These are phyloP conservation scores for Drosophila takahashii DNA, from an alignment of 1,140 invertebrate genomes.

Conservation along the genomic window DNA sequence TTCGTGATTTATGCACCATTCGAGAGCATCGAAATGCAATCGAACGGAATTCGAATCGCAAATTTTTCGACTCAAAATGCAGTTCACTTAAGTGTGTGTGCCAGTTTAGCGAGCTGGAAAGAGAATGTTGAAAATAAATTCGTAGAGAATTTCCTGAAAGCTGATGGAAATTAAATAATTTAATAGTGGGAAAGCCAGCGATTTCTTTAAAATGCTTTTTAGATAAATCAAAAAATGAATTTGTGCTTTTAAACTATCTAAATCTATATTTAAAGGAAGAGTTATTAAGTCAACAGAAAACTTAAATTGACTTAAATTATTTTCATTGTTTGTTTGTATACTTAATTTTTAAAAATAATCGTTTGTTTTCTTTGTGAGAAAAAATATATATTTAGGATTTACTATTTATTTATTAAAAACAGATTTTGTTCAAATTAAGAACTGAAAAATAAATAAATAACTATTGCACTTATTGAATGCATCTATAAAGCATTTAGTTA, in stretches of 20 bases:
- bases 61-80: conserved; percentile 24
- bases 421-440: no score
- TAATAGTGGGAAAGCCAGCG: background rate
- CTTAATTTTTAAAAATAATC: no score
- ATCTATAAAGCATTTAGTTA: no score
- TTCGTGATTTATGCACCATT: conserved; percentile 42
- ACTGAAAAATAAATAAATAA: no score
- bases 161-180: background rate
- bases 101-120: conserved; percentile 7
- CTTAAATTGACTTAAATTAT: no score
- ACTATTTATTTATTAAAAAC: no score
- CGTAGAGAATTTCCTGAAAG: background rate
- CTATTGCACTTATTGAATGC: no score
- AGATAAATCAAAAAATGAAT: background rate
- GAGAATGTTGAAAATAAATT: background rate
- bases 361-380: no score
- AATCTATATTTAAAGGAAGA: background rate
- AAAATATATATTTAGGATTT: no score
- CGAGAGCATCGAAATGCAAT: conserved; percentile 44
- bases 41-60: conserved; percentile 35
- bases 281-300: no score
- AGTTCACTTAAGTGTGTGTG: conserved; percentile 20
- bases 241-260: background rate
- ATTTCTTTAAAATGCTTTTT: background rate
- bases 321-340: no score